Base-by-base conservation (phyloP, 2,113 vertebrate genomes). In the Canis aureus region DNA sequence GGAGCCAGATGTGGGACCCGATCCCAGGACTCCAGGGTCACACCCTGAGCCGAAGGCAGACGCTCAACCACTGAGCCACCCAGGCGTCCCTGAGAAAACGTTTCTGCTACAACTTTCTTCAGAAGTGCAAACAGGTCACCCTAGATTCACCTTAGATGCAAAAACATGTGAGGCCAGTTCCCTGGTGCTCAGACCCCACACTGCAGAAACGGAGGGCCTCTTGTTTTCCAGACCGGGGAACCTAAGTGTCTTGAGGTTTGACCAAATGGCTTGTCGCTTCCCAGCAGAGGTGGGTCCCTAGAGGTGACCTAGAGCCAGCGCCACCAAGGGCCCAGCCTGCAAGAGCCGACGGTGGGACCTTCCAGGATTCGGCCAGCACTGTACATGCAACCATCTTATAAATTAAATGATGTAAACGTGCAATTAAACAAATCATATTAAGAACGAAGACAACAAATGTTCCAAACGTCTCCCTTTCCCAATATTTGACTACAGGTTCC, bases 311-410 rank as follows among this genome's bases (percentile, higher is more conserved):
- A 4, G 12, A 74, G 20, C 62, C 64, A 4, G 15, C 0, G 7
- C 17, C 51, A 8, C 8, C 3, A 16, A 11, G 35, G 5, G 0
- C 0, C n/a, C 19, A 2, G 35, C 35, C 49, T 29, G 3, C 27
- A 7, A 57, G 29, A 53, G n/a, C 5, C 23, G 10, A 71, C 1
- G 8, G 10, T 5, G 16, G 13, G 29, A 13, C 29, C 16, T 29
- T 38, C n/a, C 16, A 13, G 32, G 55, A 59, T 49, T 16, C 79
- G 29, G 20, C 6, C 6, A 43, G 2, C 8, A 16, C 12, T 71
- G 11, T 76, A 13, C n/a, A 64, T 29, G 20, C 4, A 25, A 29
- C 49, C 17, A 0, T 49, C 29, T 35, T 82, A 71, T 69, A 12
- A 60, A 66, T 29, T 38, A 38, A 55, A 51, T 43, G 6, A 29